Base-by-base conservation (phyloP, 2,113 vertebrate species). In the Danionella cerebrum region DNA sequence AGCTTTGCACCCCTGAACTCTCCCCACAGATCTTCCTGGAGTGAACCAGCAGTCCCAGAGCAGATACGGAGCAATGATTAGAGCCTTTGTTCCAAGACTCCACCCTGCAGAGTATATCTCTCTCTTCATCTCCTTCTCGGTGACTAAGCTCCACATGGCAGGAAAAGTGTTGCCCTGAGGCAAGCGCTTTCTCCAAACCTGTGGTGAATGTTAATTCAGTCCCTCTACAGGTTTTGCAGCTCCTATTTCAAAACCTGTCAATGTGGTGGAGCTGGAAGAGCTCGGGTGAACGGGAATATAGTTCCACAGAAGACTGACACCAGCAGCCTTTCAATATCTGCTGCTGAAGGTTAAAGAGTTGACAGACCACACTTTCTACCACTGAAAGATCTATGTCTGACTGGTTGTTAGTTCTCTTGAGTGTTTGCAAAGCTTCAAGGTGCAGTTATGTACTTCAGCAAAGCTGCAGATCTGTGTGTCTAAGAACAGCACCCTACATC, bases 161-260 rank as follows among this genome's bases (percentile, higher is more conserved):
- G 60, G 48, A 44, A 48, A 48, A 47, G 53, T 25, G 10, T 57
- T 39, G 62, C 62, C 72, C 54, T 35, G 47, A 59, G 67, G 72
- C 31, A 11, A 70, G 29, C 29, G 6, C 9, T 21, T n/a, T 53
- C 72, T 38, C 50, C 48, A 31, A 48, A 66, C 58, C 54, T 39
- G 39, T 25, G 42, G 47, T 48, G 45, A 52, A 29, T 52, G 45
- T 33, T 41, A 64, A 68, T 63, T 18, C 47, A 14, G 13, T 60
- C 33, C 25, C 54, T 69, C 63, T 44, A 59, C 53, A 66, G 9
- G 27, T 31, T 50, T 9, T 19, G 18, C 53, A 3, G 1, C 18
- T 53, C 25, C 31, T 12, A 66, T 54, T 62, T 41, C 24, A 47
- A 38, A 74, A 59, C 59, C 27, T 21, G 51, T 50, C 58, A 57